Evolutionary conservation across 2,113 vertebrate genomes (phyloP).

Genomic region (Toxotes jaculatrix): DNA sequence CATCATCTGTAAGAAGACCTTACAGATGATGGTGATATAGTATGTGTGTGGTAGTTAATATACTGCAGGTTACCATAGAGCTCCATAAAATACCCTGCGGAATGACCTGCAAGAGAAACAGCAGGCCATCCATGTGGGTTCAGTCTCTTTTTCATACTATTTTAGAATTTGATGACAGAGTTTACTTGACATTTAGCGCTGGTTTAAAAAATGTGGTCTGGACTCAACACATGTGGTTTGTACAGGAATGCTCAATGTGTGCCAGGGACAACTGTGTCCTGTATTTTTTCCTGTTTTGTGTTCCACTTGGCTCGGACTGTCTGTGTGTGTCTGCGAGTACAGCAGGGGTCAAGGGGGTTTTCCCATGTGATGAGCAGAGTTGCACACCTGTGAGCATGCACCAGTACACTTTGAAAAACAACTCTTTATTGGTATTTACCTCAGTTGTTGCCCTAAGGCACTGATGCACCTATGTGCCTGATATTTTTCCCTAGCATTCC

Average conservation of each 20-base stretch:
- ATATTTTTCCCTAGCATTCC: conserved; percentile 18
- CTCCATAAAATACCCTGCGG: conserved; percentile 27
- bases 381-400: conserved; percentile 28
- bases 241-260: conserved; percentile 17
- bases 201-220: conserved; percentile 20
- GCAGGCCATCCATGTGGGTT: not conserved
- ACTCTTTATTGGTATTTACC: conserved; percentile 6
- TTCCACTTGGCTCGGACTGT: conserved; percentile 25
- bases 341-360: conserved; percentile 29
- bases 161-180: conserved; percentile 38
- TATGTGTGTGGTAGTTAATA: conserved; percentile 39
- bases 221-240: conserved; percentile 15
- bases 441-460: conserved; percentile 8
- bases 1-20: conserved; percentile 39
- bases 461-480: not conserved
- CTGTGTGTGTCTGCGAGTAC: conserved; percentile 10
- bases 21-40: conserved; percentile 30
- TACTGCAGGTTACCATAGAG: conserved; percentile 34
- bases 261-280: not conserved
- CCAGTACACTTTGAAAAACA: conserved; percentile 20
- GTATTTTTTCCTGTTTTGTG: conserved; percentile 34
- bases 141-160: conserved; percentile 22
- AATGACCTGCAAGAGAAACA: not conserved
- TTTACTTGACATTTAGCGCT: conserved; percentile 42
- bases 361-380: conserved; percentile 14